Evolutionary conservation across 2,888 invertebrate species (phyloP).

Genomic region (Tipula confusa): DNA sequence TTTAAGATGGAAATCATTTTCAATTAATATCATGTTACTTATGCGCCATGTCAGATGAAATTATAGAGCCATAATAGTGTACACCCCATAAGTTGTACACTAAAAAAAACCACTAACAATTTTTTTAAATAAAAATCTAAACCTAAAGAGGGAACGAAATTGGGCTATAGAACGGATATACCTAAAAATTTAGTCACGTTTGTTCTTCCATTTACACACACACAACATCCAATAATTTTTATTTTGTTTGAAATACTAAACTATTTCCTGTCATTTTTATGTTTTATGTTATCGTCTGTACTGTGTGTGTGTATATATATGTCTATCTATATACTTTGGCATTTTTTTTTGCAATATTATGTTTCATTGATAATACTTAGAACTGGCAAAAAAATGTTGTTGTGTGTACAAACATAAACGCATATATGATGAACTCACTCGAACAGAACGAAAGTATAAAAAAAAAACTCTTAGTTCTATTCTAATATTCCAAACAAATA

Average conservation of each 20-base stretch:
- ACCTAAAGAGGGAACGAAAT: neutral
- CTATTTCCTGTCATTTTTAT: neutral
- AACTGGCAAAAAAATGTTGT: neutral
- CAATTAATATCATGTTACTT: neutral
- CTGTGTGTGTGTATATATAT: neutral
- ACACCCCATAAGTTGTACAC: too few species aligned
- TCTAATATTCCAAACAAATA: neutral
- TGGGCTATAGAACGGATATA: neutral
- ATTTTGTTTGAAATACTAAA: neutral
- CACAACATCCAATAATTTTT: neutral
- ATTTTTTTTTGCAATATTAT: neutral
- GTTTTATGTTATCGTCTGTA: neutral
- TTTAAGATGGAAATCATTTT: neutral
- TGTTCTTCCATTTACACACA: neutral
- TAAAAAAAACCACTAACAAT: neutral
- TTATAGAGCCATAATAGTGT: neutral
- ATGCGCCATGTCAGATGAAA: neutral
- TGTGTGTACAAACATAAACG: neutral
- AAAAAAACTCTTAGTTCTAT: neutral
- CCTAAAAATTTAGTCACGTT: neutral
- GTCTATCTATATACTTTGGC: neutral
- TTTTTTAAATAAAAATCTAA: neutral
- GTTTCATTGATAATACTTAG: slow-evolving; percentile 12
- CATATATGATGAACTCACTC: neutral
- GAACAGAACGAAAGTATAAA: neutral